Evolutionary conservation across 2,888 invertebrate species (phyloP).

Genomic region (Teleiodes luculella): DNA sequence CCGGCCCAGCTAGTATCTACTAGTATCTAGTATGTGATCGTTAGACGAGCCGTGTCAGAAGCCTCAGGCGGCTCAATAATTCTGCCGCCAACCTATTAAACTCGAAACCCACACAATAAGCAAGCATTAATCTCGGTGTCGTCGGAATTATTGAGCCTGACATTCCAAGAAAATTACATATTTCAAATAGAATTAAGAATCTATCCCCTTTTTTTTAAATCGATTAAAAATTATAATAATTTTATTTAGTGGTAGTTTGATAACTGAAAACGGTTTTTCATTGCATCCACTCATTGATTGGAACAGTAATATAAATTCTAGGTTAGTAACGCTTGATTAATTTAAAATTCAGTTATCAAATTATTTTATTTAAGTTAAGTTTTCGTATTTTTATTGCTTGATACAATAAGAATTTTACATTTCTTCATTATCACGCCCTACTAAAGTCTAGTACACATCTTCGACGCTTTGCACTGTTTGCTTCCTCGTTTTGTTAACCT

Average conservation of each 20-base stretch:
- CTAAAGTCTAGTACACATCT: constrained; percentile 45
- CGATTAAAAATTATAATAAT: no score
- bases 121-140: no score
- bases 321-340: background rate
- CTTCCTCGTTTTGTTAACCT: constrained; percentile 75
- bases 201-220: no score
- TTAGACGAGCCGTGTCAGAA: no score
- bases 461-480: constrained; percentile 51
- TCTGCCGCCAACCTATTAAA: no score
- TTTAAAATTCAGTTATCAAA: constrained; percentile 1
- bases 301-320: background rate
- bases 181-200: no score
- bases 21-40: no score
- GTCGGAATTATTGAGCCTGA: no score
- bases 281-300: background rate
- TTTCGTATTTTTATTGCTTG: background rate
- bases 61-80: no score
- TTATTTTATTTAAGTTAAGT: background rate
- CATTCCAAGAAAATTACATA: no score
- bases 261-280: background rate
- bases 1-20: no score
- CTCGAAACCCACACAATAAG: no score
- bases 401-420: background rate
- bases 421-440: constrained; percentile 22
- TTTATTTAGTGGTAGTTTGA: constrained; percentile 4